Evolutionary conservation across 2,113 vertebrate species (phyloP).

Genomic region (Sebastes schlegelii): DNA sequence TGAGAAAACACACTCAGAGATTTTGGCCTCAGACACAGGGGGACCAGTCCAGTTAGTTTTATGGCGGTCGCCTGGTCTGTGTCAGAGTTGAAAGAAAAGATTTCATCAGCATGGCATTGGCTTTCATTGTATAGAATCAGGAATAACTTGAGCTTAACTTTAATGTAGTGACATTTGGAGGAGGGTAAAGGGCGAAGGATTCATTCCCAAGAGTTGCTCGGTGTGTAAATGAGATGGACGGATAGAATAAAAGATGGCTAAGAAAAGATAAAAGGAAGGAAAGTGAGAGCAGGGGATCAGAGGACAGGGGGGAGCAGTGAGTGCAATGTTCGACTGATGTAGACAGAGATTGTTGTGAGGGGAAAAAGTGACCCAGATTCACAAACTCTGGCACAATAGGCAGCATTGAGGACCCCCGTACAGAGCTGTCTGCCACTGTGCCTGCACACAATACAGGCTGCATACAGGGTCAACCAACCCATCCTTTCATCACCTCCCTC

Average conservation of each 20-base stretch:
- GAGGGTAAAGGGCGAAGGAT: neutral
- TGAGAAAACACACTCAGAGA: conserved; percentile 44
- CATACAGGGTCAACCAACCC: conserved; percentile 24
- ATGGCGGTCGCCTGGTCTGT: conserved; percentile 40
- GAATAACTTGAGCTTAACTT: neutral
- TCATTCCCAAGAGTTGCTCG: neutral
- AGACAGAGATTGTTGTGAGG: conserved; percentile 33
- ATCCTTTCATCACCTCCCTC: conserved; percentile 40
- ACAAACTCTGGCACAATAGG: conserved; percentile 34
- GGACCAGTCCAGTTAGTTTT: conserved; percentile 44
- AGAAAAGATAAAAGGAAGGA: conserved; percentile 6
- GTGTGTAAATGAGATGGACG: conserved; percentile 16
- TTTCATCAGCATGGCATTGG: neutral
- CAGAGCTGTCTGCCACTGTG: conserved; percentile 49
- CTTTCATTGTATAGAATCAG: conserved; percentile 5
- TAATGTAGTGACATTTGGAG: neutral
- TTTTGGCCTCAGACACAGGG: conserved; percentile 37
- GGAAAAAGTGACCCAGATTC: conserved; percentile 62
- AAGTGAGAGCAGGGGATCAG: conserved; percentile 4
- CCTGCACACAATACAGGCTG: conserved; percentile 43
- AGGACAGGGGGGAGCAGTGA: neutral
- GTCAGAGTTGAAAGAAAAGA: conserved; percentile 34
- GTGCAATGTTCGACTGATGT: neutral
- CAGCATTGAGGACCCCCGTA: conserved; percentile 19
- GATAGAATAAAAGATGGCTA: conserved; percentile 19